Base-by-base conservation (phyloP, 2,888 invertebrate genomes). In the Sycophila texana region DNA sequence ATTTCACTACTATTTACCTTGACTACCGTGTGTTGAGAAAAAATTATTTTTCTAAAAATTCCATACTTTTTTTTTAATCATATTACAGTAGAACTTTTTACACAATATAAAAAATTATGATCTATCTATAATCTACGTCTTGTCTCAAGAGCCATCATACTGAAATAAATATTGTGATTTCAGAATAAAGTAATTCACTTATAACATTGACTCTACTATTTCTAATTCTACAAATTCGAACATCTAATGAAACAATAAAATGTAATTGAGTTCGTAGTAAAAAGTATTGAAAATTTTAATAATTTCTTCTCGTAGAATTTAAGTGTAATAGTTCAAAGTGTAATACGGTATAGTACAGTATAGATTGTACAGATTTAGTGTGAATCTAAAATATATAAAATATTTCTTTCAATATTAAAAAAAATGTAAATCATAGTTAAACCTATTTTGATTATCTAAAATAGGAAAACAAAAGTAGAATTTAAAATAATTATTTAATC, bases 241-340 rank as follows among this genome's bases (percentile, higher is more conserved):
- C 39, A 39, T 10, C 39, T 10, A 39, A 39, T 39, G 39, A 39
- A 7, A 1, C 10, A 39, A 39, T 55, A 68, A 72, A 66, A 10
- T 51, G 13, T 16, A 20, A 70, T 72, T 66, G 4, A 30, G 20
- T 49, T 61, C n/a, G 20, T 26, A 63, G 10, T 57, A 76, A 66
- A 77, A 65, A 76, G 58, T 74, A 70, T 61, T 30, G 55, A 73
- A 74, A 57, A 53, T 61, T 65, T 65, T 39, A 81, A 78, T 51
- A 74, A 75, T 82, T 77, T 80, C 58, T 60, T 71, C 77, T 74
- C 68, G 47, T 55, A 39, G 7, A 39, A 39, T 39, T 72, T 60
- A 58, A 61, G 80, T 79, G 80, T 74, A 16, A 26, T 61, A 26
- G 22, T 53, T 63, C 57, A 66, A 76, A 75, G 39, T 39, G 39